Evolutionary conservation across 2,888 invertebrate genomes (phyloP), one percentile per base, ranked within the genome.

Genomic region (Heliconius ismenius): DNA sequence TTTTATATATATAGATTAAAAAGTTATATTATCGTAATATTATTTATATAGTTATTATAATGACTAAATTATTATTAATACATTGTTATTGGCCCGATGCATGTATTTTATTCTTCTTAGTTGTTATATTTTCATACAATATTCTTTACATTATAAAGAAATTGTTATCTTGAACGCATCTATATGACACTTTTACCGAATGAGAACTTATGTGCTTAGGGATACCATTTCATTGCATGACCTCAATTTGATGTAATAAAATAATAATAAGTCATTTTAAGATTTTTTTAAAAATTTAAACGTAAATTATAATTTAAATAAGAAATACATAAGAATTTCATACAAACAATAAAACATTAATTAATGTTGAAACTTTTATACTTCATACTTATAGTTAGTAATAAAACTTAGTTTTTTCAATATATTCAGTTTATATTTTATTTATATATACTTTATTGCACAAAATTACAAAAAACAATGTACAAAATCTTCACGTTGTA

Each of bases 141-240:
- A 43, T 67, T 39, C 13, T 24, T 24, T 15, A 11, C 7, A 15
- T 24, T 39, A 7, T 3, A 67, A 24, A 43, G 24, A 11, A 36
- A 43, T 39, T 18, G 21, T 65, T 67, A 67, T 67, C 24, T 67
- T 67, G 67, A 67, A 67, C 67, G 67, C 67, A 39, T 39, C 13
- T 13, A 1, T 67, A 39, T 24, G 15, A 67, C 65, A 65, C 39
- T 65, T 36, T 36, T 65, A 67, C 36, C 67, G 67, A 67, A 67
- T 67, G 67, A 43, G 24, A 67, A 67, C 24, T 67, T 67, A n/a
- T 67, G 7, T 36, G 39, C 15, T 67, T 24, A n/a, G 67, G 67
- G 67, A 43, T 67, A 10, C 67, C 67, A 43, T 67, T 39, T 6
- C 15, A 24, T 24, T 39, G 2, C 9, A 15, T 39, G 24, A 24